These are phyloP conservation scores for Mylabris phalerata DNA, from an alignment of 1,140 invertebrate species.

Conservation along the genomic window DNA sequence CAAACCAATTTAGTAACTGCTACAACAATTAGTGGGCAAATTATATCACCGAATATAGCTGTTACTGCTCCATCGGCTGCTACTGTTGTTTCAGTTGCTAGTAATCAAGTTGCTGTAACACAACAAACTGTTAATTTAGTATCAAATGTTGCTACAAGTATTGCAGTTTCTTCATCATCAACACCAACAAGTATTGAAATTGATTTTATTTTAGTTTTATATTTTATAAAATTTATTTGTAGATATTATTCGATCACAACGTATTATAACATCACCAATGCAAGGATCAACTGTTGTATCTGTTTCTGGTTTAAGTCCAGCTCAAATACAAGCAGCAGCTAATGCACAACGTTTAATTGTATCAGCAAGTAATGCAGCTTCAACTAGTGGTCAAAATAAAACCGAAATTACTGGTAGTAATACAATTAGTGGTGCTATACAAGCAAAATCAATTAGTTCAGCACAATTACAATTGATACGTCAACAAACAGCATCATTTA, in stretches of 20 bases:
- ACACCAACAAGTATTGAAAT: neutral
- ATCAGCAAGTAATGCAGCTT: conserved; percentile 29
- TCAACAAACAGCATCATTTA: conserved; percentile 39
- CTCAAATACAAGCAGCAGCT: conserved; percentile 44
- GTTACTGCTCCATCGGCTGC: conserved; percentile 4
- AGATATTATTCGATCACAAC: conserved; percentile 42
- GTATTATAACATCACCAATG: conserved; percentile 44
- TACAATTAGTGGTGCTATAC: conserved; percentile 31
- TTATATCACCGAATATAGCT: conserved; percentile 5
- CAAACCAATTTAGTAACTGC: conserved; percentile 1
- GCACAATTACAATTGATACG: conserved; percentile 46
- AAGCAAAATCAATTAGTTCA: conserved; percentile 46
- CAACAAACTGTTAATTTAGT: conserved; percentile 26
- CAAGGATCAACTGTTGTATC: conserved; percentile 45
- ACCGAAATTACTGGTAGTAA: conserved; percentile 40
- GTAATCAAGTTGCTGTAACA: neutral
- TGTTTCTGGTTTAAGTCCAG: conserved; percentile 40
- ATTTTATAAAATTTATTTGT: conserved; percentile 5
- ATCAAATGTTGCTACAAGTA: conserved; percentile 38
- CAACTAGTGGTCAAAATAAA: conserved; percentile 38
- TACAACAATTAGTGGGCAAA: neutral
- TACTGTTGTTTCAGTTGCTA: neutral
- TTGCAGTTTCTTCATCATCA: conserved; percentile 31
- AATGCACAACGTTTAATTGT: conserved; percentile 44
- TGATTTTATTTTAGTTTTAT: neutral